Conservation (phyloP, 1,140 invertebrate species). For the Nomia melanderi region DNA sequence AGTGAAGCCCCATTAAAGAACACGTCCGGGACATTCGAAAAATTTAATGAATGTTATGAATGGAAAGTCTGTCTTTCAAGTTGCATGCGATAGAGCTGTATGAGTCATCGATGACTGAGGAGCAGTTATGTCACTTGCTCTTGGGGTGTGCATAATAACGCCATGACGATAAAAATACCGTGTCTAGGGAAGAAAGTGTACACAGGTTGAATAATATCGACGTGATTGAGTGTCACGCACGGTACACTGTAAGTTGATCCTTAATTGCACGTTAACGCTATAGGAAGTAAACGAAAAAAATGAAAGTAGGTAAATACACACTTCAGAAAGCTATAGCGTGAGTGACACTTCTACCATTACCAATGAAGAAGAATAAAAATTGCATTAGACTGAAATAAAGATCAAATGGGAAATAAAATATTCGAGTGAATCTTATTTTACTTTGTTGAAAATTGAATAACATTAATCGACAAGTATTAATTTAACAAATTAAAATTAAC, state of each 20-base stretch:
- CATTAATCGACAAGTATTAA: no score
- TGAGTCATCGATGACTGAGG: constrained; percentile 52
- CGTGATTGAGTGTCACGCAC: not conserved
- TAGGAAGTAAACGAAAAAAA: not conserved
- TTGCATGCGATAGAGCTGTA: not conserved
- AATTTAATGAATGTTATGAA: constrained; percentile 1
- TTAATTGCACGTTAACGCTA: not conserved
- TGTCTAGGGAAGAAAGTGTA: not conserved
- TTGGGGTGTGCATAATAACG: constrained; percentile 27
- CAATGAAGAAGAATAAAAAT: no score
- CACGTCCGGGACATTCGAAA: not conserved
- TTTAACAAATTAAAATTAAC: no score
- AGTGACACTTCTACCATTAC: no score
- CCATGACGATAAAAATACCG: not conserved
- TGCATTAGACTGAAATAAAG: no score
- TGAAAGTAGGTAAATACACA: no score
- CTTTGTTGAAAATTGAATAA: no score
- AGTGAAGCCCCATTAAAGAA: not conserved
- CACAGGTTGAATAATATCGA: not conserved
- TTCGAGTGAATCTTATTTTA: no score
- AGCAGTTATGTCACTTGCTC: constrained; percentile 24
- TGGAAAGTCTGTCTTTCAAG: constrained; percentile 2
- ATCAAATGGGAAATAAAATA: no score
- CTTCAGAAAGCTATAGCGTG: no score
- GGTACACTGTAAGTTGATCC: not conserved